Base-by-base conservation (phyloP, 1,140 invertebrate species). In the Drosophila hydei region DNA sequence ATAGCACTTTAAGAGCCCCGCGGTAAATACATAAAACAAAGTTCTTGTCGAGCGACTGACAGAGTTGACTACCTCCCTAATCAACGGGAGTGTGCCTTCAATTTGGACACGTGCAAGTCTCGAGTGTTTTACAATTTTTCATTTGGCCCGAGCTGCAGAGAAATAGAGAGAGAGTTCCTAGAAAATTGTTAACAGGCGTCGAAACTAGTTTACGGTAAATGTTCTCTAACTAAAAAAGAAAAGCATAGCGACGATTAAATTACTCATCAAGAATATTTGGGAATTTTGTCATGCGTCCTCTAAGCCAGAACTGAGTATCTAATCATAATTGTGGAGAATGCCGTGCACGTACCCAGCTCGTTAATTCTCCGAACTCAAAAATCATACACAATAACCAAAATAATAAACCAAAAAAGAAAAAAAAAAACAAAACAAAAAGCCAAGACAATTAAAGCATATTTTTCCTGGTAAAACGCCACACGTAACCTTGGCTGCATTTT, bases 401-500 rank as follows among this genome's bases (percentile, higher is more conserved):
- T 14, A 33, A 43, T 12, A 58, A 61, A 61, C 65, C 64, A 36
- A 36, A 71, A 72, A 60, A 18, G 43, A 12, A 27, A 16, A 51
- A 16, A 33, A 1, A 40, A 21, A 54, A 27, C 16, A 55, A 16
- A 52, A 18, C 25, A 72, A 45, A 45, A 21, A 21, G 18, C 16
- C 48, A 62, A 85, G 80, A 85, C 80, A 85, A 85, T 85, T 85
- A 85, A 85, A 85, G 75, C 74, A 77, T 81, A 67, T 75, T 72
- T 67, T 65, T 47, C 55, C 40, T 27, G 47, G 59, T 45, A 65
- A 56, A 75, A 84, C 79, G 79, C 80, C 80, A 76, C 59, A 75
- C 72, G 80, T 84, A 84, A 84, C 80, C 80, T 85, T 87, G 81
- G 81, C 73, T 85, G 80, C 80, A 85, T 85, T 85, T 87, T 85